Base-by-base conservation (phyloP, 2,113 vertebrate species). In the Eptesicus fuscus region DNA sequence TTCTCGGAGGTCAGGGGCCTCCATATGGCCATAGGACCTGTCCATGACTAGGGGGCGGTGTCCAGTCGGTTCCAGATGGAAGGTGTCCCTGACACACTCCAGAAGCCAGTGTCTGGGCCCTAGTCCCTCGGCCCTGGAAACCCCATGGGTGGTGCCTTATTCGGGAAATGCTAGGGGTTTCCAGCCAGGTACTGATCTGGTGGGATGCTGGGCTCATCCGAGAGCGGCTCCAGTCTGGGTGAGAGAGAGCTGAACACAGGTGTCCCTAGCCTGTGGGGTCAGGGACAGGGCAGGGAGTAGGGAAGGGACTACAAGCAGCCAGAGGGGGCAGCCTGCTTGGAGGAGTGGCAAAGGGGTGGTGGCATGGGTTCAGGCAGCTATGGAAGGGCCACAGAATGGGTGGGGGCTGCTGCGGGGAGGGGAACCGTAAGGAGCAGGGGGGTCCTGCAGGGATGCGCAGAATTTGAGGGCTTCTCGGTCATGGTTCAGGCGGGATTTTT, bases 1-100 rank as follows among this genome's bases (percentile, higher is more conserved):
- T 65, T 23, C 5, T 22, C 0, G 1, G 92, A 84, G 37, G 44
- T 13, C 74, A 16, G 28, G 32, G 35, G 25, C 67, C 4, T 8
- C 59, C 30, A 32, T 0, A 0, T 42, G 78, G 47, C 12, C 30
- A 0, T 18, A 2, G 0, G 56, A 1, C 40, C 61, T 35, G 7
- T 67, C 32, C 76, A 7, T 0, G 28, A 51, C 4, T 13, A 18
- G 13, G 1, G 28, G 12, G 8, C 9, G 10, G 56, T 6, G 14
- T 40, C 23, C 23, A 44, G 42, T 44, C 35, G 0, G 12, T 22
- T 73, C 12, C 32, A 23, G 74, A 13, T 3, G n/a, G 74, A 82
- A 47, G 49, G n/a, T 25, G 17, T 18, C 65, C n/a, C 80, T 7
- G 11, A 77, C 0, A 11, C 9, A 18, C 30, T 53, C 71, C 9